These are phyloP conservation scores for Stegodyphus mimosarum DNA, from an alignment of 1,140 invertebrate species.

Conservation along the genomic window DNA sequence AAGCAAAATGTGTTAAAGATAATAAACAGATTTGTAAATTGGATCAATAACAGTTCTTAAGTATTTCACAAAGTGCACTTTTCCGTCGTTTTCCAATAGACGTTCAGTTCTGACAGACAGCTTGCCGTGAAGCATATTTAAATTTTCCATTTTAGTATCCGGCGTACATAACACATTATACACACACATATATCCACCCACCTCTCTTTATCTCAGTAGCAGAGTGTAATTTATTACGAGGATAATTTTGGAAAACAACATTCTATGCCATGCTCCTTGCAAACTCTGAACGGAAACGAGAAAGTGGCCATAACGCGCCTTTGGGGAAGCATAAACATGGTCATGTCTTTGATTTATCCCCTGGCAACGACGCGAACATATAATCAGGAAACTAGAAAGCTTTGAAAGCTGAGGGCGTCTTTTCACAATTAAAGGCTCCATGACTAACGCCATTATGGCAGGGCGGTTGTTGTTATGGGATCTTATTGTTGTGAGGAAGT, in stretches of 20 bases:
- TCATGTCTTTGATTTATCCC: constrained; percentile 1
- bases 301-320: not conserved
- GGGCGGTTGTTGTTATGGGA: too few species aligned
- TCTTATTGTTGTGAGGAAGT: too few species aligned
- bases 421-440: constrained; percentile 10
- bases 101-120: too few species aligned
- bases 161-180: too few species aligned
- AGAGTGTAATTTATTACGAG: not conserved
- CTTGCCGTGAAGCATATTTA: too few species aligned
- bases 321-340: constrained; percentile 9
- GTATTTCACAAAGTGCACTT: too few species aligned
- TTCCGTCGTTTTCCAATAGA: too few species aligned
- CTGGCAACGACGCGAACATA: not conserved
- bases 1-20: too few species aligned
- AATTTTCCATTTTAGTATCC: too few species aligned
- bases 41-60: too few species aligned
- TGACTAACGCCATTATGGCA: not conserved
- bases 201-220: not conserved
- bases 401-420: constrained; percentile 16
- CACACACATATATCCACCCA: too few species aligned
- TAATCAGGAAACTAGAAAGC: constrained; percentile 4
- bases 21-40: too few species aligned
- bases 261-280: not conserved
- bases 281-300: not conserved
- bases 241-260: not conserved